A percentile compares a stretch with the other conserved stretches of the same genome.
phyloP scores from a whole-genome alignment of 2,797 vertebrate species.

The Picus viridis region DNA sequence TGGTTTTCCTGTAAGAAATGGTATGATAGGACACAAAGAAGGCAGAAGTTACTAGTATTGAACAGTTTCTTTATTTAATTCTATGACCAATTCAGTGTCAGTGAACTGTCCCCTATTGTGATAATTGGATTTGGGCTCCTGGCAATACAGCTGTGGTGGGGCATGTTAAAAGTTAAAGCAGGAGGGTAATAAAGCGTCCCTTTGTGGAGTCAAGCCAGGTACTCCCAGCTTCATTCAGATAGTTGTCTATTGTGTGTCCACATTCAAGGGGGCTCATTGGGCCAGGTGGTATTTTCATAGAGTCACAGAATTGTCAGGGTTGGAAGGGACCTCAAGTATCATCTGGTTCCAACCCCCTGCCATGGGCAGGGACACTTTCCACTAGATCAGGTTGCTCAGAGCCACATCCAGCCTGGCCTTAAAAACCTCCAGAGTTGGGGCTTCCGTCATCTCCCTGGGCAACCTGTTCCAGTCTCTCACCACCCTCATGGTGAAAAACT shows the following conservation, averaged over 20 bases:
- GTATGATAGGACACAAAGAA: background rate
- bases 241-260: background rate
- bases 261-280: background rate
- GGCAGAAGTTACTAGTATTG: background rate
- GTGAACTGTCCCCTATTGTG: background rate
- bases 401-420: too few species aligned
- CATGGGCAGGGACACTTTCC: too few species aligned
- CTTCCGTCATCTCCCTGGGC: too few species aligned
- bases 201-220: background rate
- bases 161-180: background rate
- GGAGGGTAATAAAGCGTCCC: background rate
- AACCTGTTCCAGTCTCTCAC: too few species aligned
- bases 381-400: too few species aligned
- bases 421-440: too few species aligned
- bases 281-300: background rate
- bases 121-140: background rate
- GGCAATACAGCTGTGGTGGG: background rate
- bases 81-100: background rate
- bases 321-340: too few species aligned
- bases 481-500: too few species aligned
- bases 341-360: too few species aligned
- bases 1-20: background rate
- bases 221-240: background rate
- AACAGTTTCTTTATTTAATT: background rate
- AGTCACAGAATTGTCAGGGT: too few species aligned